phyloP scores from a whole-genome alignment of 2,797 vertebrate genomes.

The Coranthus polyacanthus region DNA sequence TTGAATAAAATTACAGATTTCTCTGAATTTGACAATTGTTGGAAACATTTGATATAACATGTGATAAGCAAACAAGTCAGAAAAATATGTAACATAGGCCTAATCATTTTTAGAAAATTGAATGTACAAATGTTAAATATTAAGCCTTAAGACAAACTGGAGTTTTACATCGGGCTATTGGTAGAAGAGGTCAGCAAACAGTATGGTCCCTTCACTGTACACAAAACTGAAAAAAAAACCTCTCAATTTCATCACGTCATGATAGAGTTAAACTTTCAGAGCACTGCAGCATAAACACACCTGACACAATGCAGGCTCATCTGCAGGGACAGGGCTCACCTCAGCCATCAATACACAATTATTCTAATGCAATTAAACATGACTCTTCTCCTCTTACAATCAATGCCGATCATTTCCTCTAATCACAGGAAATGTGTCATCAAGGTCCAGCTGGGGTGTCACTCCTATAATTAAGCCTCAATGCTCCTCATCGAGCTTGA shows the following conservation, averaged over 20 bases:
- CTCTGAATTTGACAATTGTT: too few species aligned
- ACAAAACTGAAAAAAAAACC: constrained; percentile 4
- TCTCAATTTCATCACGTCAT: neutral
- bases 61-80: too few species aligned
- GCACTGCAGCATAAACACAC: constrained; percentile 31
- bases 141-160: too few species aligned
- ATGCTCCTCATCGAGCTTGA: constrained; percentile 19
- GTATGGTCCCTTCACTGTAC: neutral
- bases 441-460: constrained; percentile 61
- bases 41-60: too few species aligned
- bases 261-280: constrained; percentile 19
- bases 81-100: too few species aligned
- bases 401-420: constrained; percentile 74
- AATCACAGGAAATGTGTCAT: constrained; percentile 77
- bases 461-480: constrained; percentile 69
- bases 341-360: constrained; percentile 75
- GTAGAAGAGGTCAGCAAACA: neutral
- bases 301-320: constrained; percentile 50
- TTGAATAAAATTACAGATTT: too few species aligned
- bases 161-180: too few species aligned
- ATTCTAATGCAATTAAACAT: constrained; percentile 81
- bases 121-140: too few species aligned
- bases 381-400: constrained; percentile 62
- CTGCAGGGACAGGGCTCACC: constrained; percentile 41
- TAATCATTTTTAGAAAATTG: too few species aligned